phyloP scores from a whole-genome alignment of 1,140 invertebrate genomes.

The Arion vulgaris region DNA sequence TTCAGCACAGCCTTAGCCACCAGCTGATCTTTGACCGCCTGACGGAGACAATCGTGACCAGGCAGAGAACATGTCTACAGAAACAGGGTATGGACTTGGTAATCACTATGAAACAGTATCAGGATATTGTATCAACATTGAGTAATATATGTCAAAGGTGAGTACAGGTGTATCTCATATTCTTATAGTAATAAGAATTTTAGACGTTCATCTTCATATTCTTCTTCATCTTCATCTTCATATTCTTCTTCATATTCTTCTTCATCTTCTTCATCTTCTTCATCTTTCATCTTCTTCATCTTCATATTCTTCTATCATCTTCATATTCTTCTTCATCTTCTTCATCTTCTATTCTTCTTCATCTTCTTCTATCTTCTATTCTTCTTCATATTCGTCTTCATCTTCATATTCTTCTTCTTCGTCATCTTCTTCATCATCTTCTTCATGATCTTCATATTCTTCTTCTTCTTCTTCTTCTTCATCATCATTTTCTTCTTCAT shows the following conservation, averaged over 20 bases:
- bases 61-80: constrained; percentile 83
- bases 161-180: no score
- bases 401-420: no score
- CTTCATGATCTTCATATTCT: no score
- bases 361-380: no score
- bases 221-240: not conserved
- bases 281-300: not conserved
- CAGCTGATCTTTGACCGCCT: constrained; percentile 87
- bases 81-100: constrained; percentile 87
- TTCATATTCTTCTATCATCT: no score
- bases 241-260: not conserved
- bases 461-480: not conserved
- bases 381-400: no score
- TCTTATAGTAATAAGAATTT: no score
- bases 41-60: constrained; percentile 79
- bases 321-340: no score
- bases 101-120: constrained; percentile 87
- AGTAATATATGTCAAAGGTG: constrained; percentile 89
- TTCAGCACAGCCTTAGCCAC: constrained; percentile 76
- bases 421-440: no score
- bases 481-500: no score
- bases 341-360: no score
- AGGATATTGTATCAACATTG: constrained; percentile 88
- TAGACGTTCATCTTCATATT: not conserved
- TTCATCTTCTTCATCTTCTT: not conserved